Evolutionary conservation across 2,113 vertebrate species (phyloP), one percentile per base, ranked within the genome.

Genomic region (Andinoacara biseriatus): DNA sequence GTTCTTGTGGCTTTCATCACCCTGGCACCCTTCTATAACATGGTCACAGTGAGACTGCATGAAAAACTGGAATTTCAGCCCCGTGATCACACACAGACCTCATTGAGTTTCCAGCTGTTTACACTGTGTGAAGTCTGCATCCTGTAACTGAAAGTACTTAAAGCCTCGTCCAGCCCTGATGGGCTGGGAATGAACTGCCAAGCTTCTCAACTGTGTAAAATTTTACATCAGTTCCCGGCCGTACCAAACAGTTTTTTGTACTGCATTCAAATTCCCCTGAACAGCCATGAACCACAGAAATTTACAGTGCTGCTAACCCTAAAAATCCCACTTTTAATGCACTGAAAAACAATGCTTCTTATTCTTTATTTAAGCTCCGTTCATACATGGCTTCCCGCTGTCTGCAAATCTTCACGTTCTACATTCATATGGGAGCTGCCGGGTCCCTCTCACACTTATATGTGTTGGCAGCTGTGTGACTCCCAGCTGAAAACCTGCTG

Each of bases 401-500:
- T 40, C 38, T 40, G 38, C 38, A 40, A 11, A 40, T 40, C 38
- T 40, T 40, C 38, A 4, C 40, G 18, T 24, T 69, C 22, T 49
- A 0, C 24, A 2, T 69, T 49, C 65, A 69, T 20, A 69, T 15
- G 1, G 63, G 14, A 22, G 22, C 43, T 69, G 43, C 43, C 31
- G 17, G 46, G 0, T 72, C 18, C 0, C 5, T n/a, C 26, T 72
- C 0, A 11, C 31, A 54, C 67, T 2, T 31, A 72, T 1, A 54
- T 72, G 31, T 0, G 5, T 52, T 54, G 61, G 18, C 24, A 6
- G 58, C 75, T 26, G 38, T 54, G 35, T 46, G 60, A 79, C 56
- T 58, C 67, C 46, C n/a, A 54, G 31, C 46, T 84, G 43, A 81
- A 84, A 65, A 74, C 79, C 35, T 61, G 24, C 82, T 89, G 85